Base-by-base conservation (phyloP, 2,888 invertebrate species). In the Polymixis flavicincta region DNA sequence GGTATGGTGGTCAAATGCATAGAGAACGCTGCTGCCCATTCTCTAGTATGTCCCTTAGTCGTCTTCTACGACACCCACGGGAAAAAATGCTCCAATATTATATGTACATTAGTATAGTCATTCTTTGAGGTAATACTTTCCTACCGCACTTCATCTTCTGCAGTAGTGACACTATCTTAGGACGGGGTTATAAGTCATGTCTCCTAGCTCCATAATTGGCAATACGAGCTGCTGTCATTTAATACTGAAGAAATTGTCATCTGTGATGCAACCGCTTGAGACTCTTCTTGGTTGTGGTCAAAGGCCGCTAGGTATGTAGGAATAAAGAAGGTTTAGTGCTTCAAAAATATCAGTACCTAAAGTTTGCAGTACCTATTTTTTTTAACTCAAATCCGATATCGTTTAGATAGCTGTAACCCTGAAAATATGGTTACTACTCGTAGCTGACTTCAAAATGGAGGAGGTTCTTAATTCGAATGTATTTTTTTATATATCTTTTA, bases 121-220 rank as follows among this genome's bases (percentile, higher is more conserved):
- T 69, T 50, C 42, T 50, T 52, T 45, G 48, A 50, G 60, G 50
- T 71, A 71, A 66, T 61, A 54, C 2, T 1, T 66, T 22, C 5
- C 22, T 61, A 78, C 66, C 61, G 61, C 42, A 52, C 50, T 78
- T 66, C 42, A 78, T 73, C 50, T 78, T 66, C 22, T 59, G 50
- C 50, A 61, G 66, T 66, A 57, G 61, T 73, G 78, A 57, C 73
- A 67, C 50, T 73, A 73, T 73, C 59, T 52, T 32, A 45, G 19
- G 42, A 63, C 55, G 54, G 50, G 65, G 73, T 67, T 61, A 61
- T 42, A 78, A 72, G 65, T 73, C 54, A 60, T 25, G 32, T 78
- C 19, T 25, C 61, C n/a, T 61, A 78, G 32, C 66, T 19, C 32
- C 55, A 19, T 73, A 78, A 78, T 78, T 78, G 78, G 66, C 73